Base-by-base conservation (phyloP, 2,113 vertebrate species). In the Microcebus griseorufus region DNA sequence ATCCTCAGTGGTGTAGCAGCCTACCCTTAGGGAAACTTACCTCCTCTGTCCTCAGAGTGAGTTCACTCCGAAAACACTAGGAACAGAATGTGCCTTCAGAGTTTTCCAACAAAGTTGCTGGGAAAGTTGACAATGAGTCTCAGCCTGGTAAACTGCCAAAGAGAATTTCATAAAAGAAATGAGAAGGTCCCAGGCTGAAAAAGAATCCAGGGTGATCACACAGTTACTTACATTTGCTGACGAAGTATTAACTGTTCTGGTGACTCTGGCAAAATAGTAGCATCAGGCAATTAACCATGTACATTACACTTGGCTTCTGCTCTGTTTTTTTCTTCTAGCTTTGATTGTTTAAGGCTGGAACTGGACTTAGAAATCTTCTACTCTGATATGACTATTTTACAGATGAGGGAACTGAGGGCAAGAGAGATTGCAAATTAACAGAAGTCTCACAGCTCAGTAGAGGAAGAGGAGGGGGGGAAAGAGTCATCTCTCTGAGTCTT, bases 71-170 rank as follows among this genome's bases (percentile, higher is more conserved):
- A 45, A 88, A 75, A 48, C 53, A 81, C 64, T 37, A 88, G 45
- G 65, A 82, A 96, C 85, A 94, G 34, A 98, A 62, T 87, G 64
- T 67, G 37, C 85, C 29, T 86, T 95, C 79, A 92, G 70, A 62
- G 32, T 58, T 96, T 95, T 94, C 94, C 88, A 94, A 95, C 81
- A 93, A 95, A 94, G 64, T 79, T 84, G 11, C 60, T 78, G 45
- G 75, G 82, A 89, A 95, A 87, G 27, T 51, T 94, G 92, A 92
- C 80, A 69, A 14, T 27, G 29, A 1, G 0, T 60, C 39, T 67
- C 29, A 42, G 53, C 37, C 51, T 94, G 86, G 86, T 29, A 60
- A 86, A 93, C 62, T 45, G 34, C 87, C 76, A 87, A 72, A 37
- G 53, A 69, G 34, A 48, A 58, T 37, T 89, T 95, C 48, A 78